These are phyloP conservation scores for Hyposoter didymator DNA, from an alignment of 2,888 invertebrate species.

Conservation along the genomic window DNA sequence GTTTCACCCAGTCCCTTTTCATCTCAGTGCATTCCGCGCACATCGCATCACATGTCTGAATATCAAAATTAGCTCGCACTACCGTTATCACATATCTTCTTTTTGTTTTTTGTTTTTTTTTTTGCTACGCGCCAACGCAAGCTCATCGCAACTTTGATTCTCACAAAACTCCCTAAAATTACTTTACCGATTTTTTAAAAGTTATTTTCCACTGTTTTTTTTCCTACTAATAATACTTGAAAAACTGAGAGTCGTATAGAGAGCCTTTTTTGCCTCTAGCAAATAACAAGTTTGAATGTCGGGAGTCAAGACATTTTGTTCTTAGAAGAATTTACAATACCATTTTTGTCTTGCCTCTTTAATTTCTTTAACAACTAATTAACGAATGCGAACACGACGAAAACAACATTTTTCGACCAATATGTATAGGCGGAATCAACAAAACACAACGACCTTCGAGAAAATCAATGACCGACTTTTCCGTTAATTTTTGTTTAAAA, in stretches of 20 bases:
- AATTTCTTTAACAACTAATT: conserved; percentile 48
- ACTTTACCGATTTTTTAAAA: conserved; percentile 3
- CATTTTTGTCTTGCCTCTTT: conserved; percentile 10
- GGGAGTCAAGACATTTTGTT: conserved; percentile 21
- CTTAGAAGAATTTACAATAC: conserved; percentile 44
- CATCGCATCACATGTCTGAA: conserved; percentile 51
- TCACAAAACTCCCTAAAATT: conserved; percentile 14
- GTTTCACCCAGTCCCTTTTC: neutral
- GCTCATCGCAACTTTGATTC: conserved; percentile 37
- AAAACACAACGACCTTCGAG: conserved; percentile 64
- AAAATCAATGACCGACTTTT: conserved; percentile 49
- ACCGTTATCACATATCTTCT: conserved; percentile 58
- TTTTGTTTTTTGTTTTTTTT: conserved; percentile 17
- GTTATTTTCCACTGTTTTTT: conserved; percentile 25
- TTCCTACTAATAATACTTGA: conserved; percentile 41
- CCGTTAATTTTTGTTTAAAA: conserved; percentile 24
- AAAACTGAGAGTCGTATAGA: conserved; percentile 62
- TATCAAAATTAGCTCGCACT: conserved; percentile 51
- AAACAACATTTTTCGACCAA: conserved; percentile 39
- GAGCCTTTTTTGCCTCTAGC: conserved; percentile 54
- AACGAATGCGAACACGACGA: conserved; percentile 49
- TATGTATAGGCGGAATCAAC: conserved; percentile 49
- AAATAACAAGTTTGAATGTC: conserved; percentile 66
- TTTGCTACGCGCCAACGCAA: conserved; percentile 33
- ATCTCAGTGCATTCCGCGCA: conserved; percentile 26